A percentile compares a stretch with the other conserved stretches of the same genome.
phyloP scores from a whole-genome alignment of 2,797 vertebrate genomes.

The Macropus fuliginosus region DNA sequence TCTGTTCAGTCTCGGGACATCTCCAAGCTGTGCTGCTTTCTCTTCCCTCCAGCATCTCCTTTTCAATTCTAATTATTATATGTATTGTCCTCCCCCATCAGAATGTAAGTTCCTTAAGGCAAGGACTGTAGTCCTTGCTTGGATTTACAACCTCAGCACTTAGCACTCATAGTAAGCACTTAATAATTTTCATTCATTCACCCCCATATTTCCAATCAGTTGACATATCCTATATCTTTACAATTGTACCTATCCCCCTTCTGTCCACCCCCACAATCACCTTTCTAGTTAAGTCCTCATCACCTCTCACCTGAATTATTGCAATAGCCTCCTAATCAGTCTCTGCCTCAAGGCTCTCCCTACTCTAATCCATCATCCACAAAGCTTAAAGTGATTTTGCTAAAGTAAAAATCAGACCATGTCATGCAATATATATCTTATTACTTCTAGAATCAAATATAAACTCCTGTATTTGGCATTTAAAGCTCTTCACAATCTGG shows the following conservation, averaged over 20 bases:
- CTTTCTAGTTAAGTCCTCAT: not conserved
- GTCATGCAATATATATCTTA: not conserved
- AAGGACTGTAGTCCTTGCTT: not conserved
- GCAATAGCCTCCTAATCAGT: not conserved
- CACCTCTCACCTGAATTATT: not conserved
- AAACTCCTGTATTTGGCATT: not conserved
- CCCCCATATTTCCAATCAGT: not conserved
- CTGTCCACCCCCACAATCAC: not conserved
- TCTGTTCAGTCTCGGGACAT: not conserved
- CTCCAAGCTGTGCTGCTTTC: not conserved
- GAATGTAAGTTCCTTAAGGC: not conserved
- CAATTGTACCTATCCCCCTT: not conserved
- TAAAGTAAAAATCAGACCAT: not conserved
- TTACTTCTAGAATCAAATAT: not conserved
- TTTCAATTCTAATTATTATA: not conserved
- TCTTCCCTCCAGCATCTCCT: not conserved
- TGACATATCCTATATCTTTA: not conserved
- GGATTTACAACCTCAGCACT: not conserved
- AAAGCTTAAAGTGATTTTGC: not conserved
- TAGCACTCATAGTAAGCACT: not conserved
- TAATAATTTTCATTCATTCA: not conserved
- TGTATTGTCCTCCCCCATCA: not conserved
- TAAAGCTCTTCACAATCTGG: not conserved
- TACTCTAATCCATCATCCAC: not conserved
- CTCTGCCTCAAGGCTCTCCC: not conserved